Evolutionary conservation across 2,113 vertebrate genomes (phyloP).

Genomic region (Aptenodytes patagonicus): DNA sequence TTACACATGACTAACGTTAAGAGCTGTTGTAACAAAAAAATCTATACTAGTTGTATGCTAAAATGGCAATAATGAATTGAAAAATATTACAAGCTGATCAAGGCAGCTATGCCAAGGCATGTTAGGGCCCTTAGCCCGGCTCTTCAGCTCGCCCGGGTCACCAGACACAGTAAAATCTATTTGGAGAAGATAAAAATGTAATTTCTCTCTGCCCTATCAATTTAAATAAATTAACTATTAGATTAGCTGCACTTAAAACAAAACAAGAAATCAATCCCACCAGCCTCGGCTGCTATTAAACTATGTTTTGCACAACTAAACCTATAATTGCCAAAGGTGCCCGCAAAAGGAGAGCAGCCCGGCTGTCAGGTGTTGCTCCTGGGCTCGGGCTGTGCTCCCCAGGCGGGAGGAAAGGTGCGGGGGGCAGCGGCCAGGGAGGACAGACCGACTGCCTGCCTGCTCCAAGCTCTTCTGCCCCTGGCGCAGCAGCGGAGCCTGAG

Average conservation of each 20-base stretch:
- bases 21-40: not conserved
- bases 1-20: not conserved
- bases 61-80: not conserved
- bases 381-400: not conserved
- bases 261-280: slow-evolving; percentile 33
- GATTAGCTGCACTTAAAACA: slow-evolving; percentile 58
- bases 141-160: not conserved
- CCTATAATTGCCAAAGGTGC: not conserved
- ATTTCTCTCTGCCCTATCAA: not conserved
- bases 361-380: not conserved
- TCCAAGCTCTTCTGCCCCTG: not conserved
- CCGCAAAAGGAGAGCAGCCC: fast-evolving
- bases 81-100: not conserved
- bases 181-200: not conserved
- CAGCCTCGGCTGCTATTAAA: not conserved
- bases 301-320: not conserved
- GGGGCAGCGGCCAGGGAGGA: fast-evolving
- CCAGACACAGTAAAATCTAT: not conserved
- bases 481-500: not conserved
- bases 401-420: fast-evolving
- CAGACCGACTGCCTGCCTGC: fast-evolving
- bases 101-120: not conserved
- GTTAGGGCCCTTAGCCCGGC: not conserved
- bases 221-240: slow-evolving; percentile 62
- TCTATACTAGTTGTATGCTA: not conserved